These are phyloP conservation scores for Nipponacmea schrenckii DNA, from an alignment of 2,888 invertebrate species.

Conservation along the genomic window DNA sequence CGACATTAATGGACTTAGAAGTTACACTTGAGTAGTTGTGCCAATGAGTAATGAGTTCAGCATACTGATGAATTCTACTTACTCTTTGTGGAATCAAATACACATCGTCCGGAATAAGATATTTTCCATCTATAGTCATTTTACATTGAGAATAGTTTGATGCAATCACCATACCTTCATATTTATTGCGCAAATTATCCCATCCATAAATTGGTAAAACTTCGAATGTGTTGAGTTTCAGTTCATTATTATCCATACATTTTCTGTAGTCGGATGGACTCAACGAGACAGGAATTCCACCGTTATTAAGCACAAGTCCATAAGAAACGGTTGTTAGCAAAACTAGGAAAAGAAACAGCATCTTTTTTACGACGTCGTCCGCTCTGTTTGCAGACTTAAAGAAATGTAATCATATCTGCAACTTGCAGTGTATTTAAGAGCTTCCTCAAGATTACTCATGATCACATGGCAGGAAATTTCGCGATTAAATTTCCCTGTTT, in stretches of 20 bases:
- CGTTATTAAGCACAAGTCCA: too few species aligned
- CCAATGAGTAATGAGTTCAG: slow-evolving; percentile 40
- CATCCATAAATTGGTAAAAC: slow-evolving; percentile 57
- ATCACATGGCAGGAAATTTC: too few species aligned
- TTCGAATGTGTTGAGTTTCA: slow-evolving; percentile 37
- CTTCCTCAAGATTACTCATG: too few species aligned
- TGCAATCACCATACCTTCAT: slow-evolving; percentile 41
- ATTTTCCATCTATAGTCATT: slow-evolving; percentile 52
- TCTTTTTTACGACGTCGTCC: too few species aligned
- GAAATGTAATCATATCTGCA: too few species aligned
- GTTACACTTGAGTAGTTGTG: slow-evolving; percentile 44
- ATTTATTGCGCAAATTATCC: slow-evolving; percentile 56
- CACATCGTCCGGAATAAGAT: slow-evolving; percentile 52
- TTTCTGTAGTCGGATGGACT: neutral
- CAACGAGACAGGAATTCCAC: too few species aligned
- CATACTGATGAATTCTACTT: slow-evolving; percentile 46
- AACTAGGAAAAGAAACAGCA: too few species aligned
- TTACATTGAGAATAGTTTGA: slow-evolving; percentile 48
- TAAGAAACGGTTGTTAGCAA: too few species aligned
- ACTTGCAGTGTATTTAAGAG: too few species aligned
- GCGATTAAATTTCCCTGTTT: too few species aligned
- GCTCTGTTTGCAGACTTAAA: too few species aligned
- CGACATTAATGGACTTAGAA: slow-evolving; percentile 27
- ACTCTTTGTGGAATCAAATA: slow-evolving; percentile 47
- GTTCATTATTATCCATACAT: neutral